Percentiles rank a stretch among this genome's conserved stretches.
Conservation (phyloP, 2,797 vertebrate species). For the Sebastes vulpes region DNA sequence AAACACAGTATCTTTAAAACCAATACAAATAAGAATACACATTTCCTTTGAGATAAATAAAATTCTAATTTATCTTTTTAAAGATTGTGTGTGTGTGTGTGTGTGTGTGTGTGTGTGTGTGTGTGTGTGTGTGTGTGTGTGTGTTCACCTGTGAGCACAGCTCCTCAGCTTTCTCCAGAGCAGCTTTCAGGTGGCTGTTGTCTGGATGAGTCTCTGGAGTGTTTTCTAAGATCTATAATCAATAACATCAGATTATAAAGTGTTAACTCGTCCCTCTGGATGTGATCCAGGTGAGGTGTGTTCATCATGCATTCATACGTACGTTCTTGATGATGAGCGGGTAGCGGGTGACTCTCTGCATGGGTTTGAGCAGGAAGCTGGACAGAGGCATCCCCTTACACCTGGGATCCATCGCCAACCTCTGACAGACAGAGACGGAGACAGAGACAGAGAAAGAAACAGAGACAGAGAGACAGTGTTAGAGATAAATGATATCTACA, state of each 20-base stretch:
- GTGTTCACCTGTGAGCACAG: conserved; percentile 89
- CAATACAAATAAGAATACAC: neutral
- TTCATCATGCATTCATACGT: conserved; percentile 54
- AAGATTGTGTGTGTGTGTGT: no score
- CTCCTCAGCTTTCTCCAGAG: conserved; percentile 97
- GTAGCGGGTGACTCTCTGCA: conserved; percentile 98
- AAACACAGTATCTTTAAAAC: neutral
- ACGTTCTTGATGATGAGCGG: conserved; percentile 99
- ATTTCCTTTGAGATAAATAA: no score
- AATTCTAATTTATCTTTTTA: no score
- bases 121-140: no score
- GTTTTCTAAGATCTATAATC: conserved; percentile 93
- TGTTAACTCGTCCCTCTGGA: no score
- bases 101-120: neutral
- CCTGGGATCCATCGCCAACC: conserved; percentile 96
- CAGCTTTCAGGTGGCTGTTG: conserved; percentile 94
- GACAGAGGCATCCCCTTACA: conserved; percentile 99
- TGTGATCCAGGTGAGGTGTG: neutral
- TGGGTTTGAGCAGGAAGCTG: conserved; percentile 98
- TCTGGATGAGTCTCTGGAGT: conserved; percentile 97
- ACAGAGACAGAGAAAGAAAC: neutral
- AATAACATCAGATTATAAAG: neutral
- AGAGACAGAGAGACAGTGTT: neutral
- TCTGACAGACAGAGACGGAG: conserved; percentile 73
- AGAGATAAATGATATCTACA: neutral